Base-by-base conservation (phyloP, 2,797 vertebrate genomes). In the Helarctos malayanus region DNA sequence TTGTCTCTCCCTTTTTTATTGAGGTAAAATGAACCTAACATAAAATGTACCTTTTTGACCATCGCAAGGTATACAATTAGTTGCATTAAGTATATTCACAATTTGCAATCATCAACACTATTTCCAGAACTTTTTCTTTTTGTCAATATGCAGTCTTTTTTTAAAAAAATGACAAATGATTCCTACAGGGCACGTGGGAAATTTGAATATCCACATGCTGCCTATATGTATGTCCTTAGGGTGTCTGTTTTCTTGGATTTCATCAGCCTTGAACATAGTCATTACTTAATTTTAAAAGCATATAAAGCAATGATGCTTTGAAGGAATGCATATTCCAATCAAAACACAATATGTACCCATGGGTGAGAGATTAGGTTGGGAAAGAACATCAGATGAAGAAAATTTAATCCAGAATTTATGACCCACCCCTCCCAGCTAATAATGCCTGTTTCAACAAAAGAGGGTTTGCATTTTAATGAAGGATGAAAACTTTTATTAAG, bases 241-340 rank as follows among this genome's bases (percentile, higher is more conserved):
- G 19, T n/a, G 21, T 79, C 32, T 75, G 9, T 81, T 68, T 88
- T 57, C 41, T 78, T 35, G 35, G 68, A 49, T 83, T 96, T 47
- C 32, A 83, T 79, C 52, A 91, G 38, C 45, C 29, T 69, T 82
- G 82, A 95, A 80, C 23, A 68, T 25, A 96, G 25, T 90, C 41
- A 80, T 86, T 92, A 65, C 29, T 88, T 88, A 57, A 88, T 81
- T 35, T 69, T 35, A 65, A 97, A 92, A 84, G 75, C 38, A 78
- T 68, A 38, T 41, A 80, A 89, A 88, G 68, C 94, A 97, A 91
- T 0, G 29, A 61, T 73, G 9, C 11, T 47, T 52, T n/a, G 14
- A 11, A 56, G 29, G n/a, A 57, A 80, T 7, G 23, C 41, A n/a
- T 14, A 63, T 21, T 89, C 27, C 14, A 81, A 5, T 59, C 16